Evolutionary conservation across 2,888 invertebrate genomes (phyloP), one percentile per base, ranked within the genome.

Genomic region (Cerastis leucographa): DNA sequence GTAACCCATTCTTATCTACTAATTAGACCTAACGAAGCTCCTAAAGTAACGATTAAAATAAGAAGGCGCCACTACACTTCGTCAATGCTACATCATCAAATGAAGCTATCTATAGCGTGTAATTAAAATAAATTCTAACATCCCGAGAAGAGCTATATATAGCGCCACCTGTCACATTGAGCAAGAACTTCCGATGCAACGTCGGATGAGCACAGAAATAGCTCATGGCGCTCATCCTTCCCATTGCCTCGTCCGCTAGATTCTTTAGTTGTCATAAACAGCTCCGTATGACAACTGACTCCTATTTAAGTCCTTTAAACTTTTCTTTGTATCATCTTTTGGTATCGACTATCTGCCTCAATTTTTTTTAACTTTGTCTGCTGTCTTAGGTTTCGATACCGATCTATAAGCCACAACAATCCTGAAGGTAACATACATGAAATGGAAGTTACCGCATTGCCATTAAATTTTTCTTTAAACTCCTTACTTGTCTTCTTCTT

Each of bases 181-280:
- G 84, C 84, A 76, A 87, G 88, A 71, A 87, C 87, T 87, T 88
- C 88, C 87, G 81, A 85, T 81, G 68, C 54, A 46, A 44, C 74
- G 76, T 78, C 74, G 67, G 78, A 85, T 82, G 76, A 44, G 68
- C 64, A 75, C 64, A 62, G 46, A 81, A 84, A 84, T 88, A 84
- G 76, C 76, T n/a, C 64, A 78, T 51, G 54, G 59, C 8, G 25
- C 46, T 67, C 71, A 74, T 79, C 67, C 68, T 78, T 66, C 66
- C 71, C 40, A 49, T 76, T 69, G 51, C 74, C 68, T 71, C 64
- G 78, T 71, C 40, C 62, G 64, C 44, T 71, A 49, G 49, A 54
- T 74, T 56, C 66, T 49, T 56, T 59, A 59, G 71, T 72, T 72
- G 65, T 77, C 77, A 72, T 74, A 76, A 54, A 75, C 66, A 40